Conservation (phyloP, 2,797 vertebrate genomes). For the Nothura maculosa region DNA sequence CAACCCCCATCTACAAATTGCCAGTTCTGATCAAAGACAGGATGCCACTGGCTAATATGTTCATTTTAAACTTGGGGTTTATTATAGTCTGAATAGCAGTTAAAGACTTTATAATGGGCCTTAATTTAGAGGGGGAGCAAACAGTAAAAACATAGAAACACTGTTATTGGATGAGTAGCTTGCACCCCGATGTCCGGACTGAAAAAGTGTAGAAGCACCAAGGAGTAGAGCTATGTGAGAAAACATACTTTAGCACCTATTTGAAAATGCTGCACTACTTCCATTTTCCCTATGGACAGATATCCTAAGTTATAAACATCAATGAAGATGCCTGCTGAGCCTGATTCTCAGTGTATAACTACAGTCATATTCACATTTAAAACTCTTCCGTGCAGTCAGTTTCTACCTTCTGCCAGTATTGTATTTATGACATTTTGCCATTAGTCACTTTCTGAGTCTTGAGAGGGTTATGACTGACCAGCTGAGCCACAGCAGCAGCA, state of each 20-base stretch:
- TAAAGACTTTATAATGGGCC: background rate
- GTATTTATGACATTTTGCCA: background rate
- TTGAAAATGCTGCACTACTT: background rate
- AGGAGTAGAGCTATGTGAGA: background rate
- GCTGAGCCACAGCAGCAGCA: background rate
- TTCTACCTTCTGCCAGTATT: background rate
- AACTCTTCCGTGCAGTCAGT: background rate
- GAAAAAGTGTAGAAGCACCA: background rate
- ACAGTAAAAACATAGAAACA: accelerated
- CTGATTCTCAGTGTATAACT: background rate
- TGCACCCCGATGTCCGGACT: background rate
- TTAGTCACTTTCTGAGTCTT: background rate
- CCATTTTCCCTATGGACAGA: background rate
- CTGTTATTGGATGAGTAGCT: background rate
- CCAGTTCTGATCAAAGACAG: background rate
- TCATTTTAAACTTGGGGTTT: background rate
- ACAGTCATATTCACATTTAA: background rate
- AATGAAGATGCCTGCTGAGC: background rate
- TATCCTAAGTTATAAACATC: background rate
- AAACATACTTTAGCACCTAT: background rate
- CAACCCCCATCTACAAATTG: background rate
- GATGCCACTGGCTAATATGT: background rate
- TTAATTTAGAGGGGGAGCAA: background rate
- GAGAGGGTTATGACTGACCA: background rate
- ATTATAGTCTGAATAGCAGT: background rate